Percentiles rank a stretch among this genome's conserved stretches.
phyloP scores from a whole-genome alignment of 2,797 vertebrate genomes.

The Gobionotothen gibberifrons region DNA sequence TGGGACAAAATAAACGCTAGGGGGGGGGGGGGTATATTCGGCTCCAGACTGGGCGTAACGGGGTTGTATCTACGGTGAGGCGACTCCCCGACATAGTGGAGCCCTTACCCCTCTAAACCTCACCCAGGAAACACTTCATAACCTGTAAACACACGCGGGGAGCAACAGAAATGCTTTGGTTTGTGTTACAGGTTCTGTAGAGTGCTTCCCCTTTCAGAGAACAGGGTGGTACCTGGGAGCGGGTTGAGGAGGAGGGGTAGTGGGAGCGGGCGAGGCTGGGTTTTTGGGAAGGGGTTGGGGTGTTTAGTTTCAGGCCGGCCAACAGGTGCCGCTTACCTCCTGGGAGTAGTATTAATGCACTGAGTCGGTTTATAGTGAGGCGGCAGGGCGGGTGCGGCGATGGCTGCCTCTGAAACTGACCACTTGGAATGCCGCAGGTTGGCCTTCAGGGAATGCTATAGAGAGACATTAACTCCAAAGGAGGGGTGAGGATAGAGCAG shows the following conservation, averaged over 20 bases:
- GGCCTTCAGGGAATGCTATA: conserved; percentile 68
- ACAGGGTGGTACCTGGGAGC: conserved; percentile 60
- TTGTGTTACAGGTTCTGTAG: conserved; percentile 48
- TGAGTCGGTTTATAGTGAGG: conserved; percentile 68
- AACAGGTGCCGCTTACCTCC: conserved; percentile 80
- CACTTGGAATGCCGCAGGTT: conserved; percentile 74
- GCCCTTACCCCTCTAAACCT: conserved; percentile 31
- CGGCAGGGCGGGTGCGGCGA: conserved; percentile 31
- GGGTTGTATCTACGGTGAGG: conserved; percentile 46
- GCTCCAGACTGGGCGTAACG: conserved; percentile 69
- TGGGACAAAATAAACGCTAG: conserved; percentile 70
- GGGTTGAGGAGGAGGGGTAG: background rate
- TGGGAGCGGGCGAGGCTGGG: background rate
- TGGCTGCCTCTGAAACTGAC: conserved; percentile 75
- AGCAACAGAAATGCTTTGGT: conserved; percentile 20
- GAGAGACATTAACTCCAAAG: conserved; percentile 56
- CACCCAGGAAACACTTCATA: conserved; percentile 71
- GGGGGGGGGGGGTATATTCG: conserved; percentile 68
- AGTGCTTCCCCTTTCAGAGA: conserved; percentile 36
- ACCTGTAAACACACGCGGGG: conserved; percentile 64
- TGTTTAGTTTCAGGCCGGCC: conserved; percentile 74
- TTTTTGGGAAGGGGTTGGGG: conserved; percentile 52
- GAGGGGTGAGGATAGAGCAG: conserved; percentile 15
- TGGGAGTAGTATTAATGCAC: conserved; percentile 74
- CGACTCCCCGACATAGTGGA: conserved; percentile 25